phyloP scores from a whole-genome alignment of 2,888 invertebrate species.

The Cephus pulcher region DNA sequence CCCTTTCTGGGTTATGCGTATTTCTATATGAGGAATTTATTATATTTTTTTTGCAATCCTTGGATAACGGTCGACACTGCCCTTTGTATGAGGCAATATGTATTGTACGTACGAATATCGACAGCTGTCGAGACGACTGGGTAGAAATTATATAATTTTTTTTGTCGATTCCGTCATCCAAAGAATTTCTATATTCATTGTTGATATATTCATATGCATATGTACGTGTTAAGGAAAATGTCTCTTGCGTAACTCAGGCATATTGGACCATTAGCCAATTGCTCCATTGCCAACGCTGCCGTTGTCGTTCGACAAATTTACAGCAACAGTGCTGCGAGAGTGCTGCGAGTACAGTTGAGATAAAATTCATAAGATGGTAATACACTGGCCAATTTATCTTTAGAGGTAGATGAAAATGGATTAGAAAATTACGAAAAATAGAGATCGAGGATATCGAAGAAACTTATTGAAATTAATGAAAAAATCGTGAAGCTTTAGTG shows the following conservation, averaged over 20 bases:
- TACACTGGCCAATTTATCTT: not conserved
- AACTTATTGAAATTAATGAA: not conserved
- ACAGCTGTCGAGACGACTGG: not conserved
- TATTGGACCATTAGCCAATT: constrained; percentile 9
- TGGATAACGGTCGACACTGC: not conserved
- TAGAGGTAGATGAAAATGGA: not conserved
- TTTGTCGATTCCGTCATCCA: not conserved
- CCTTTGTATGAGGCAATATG: not conserved
- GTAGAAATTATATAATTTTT: not conserved
- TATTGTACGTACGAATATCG: not conserved
- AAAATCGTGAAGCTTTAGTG: not conserved
- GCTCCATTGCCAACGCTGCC: constrained; percentile 11
- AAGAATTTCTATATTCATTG: not conserved
- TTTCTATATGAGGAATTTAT: not conserved
- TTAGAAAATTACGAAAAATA: not conserved
- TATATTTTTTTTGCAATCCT: not conserved
- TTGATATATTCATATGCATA: not conserved
- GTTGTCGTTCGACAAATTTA: not conserved
- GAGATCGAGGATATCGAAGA: not conserved
- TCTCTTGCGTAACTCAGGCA: not conserved
- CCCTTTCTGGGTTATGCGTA: not conserved
- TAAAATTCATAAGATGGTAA: not conserved
- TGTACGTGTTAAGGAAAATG: not conserved
- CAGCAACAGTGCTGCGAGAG: not conserved
- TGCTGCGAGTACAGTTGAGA: not conserved